These are phyloP conservation scores for Macrotus californicus DNA, from an alignment of 2,113 vertebrate genomes.

Conservation along the genomic window DNA sequence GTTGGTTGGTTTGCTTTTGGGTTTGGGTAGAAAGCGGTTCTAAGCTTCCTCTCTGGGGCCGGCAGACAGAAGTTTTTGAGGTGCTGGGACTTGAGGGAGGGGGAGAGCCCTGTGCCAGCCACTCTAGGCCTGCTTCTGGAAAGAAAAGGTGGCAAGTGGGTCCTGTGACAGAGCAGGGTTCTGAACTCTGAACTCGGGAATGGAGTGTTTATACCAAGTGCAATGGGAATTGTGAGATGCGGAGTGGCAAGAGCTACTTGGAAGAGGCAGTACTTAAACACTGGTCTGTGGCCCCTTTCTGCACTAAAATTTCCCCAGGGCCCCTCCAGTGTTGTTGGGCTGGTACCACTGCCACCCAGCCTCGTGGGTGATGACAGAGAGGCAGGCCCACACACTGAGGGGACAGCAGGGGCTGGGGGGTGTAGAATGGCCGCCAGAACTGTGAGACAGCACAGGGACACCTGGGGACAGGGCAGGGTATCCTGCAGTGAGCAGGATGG, in stretches of 20 bases:
- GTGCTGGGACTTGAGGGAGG: background rate
- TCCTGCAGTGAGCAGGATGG: background rate
- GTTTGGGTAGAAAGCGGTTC: background rate
- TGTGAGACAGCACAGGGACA: rapidly evolving
- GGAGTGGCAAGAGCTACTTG: too few species aligned
- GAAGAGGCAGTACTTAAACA: too few species aligned
- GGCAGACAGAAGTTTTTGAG: background rate
- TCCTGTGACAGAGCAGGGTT: background rate
- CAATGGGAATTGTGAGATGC: too few species aligned
- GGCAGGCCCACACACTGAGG: background rate
- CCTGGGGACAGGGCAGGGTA: background rate
- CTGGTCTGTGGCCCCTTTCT: background rate
- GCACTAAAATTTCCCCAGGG: background rate
- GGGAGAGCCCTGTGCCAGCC: background rate
- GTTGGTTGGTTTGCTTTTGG: background rate
- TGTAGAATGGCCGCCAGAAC: rapidly evolving
- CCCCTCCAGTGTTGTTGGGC: background rate
- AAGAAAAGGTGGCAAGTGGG: background rate
- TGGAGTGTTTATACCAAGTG: too few species aligned
- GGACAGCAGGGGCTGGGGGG: background rate
- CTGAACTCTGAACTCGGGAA: too few species aligned
- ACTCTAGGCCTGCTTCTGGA: background rate
- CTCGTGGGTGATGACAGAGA: background rate
- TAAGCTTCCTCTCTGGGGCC: background rate
- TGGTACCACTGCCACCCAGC: background rate